Evolutionary conservation across 1,140 invertebrate species (phyloP).

Genomic region (Helicoverpa armigera): DNA sequence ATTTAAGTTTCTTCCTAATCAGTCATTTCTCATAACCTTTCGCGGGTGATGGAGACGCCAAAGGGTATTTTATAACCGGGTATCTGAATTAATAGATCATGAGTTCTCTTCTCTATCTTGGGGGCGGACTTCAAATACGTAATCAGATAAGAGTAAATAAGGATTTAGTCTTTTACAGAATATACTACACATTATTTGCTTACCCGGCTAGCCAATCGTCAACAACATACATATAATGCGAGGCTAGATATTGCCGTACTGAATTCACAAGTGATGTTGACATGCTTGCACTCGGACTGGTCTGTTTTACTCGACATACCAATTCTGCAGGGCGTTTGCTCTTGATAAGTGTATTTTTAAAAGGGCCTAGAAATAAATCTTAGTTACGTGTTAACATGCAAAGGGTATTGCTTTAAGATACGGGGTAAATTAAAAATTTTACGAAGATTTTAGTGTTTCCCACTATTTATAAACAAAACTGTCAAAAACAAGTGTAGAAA

Average conservation of each 20-base stretch:
- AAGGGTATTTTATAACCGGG: no score
- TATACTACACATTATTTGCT: conserved; percentile 18
- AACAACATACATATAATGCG: conserved; percentile 72
- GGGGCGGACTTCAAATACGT: no score
- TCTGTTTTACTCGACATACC: neutral
- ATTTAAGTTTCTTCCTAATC: no score
- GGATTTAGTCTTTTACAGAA: neutral
- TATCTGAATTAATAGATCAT: no score
- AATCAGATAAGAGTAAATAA: no score
- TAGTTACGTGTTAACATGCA: neutral
- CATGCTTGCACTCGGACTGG: conserved; percentile 38
- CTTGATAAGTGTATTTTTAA: no score
- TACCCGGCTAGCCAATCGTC: conserved; percentile 81
- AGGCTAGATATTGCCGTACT: conserved; percentile 67
- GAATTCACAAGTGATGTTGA: conserved; percentile 56
- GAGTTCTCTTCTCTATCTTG: no score
- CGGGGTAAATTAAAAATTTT: no score
- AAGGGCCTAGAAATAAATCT: neutral
- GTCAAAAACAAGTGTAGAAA: neutral
- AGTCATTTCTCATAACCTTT: no score
- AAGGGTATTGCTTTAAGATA: no score
- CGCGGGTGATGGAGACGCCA: no score
- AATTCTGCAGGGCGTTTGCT: no score
- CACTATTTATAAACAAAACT: conserved; percentile 32
- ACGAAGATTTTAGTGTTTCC: neutral